Base-by-base conservation (phyloP, 2,888 invertebrate species). In the Limenitis camilla region DNA sequence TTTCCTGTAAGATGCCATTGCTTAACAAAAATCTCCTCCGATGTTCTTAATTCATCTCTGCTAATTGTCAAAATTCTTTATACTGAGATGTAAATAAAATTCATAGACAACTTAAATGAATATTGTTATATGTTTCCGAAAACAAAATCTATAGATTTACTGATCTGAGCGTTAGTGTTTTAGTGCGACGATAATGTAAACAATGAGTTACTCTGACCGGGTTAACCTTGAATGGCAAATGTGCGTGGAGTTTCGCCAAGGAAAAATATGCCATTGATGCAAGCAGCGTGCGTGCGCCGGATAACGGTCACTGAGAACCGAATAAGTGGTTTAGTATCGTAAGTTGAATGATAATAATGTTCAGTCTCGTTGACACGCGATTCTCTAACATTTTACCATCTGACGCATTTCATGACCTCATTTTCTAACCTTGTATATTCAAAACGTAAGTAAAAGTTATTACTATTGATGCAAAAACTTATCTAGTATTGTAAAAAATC, bases 181-280 rank as follows among this genome's bases (percentile, higher is more conserved):
- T 52, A 56, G 46, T 40, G 49, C 50, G 54, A 54, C 55, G 52
- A 54, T 49, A 58, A 68, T 75, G 78, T 79, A 81, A 80, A 85
- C 82, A 85, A 85, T 79, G 78, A 78, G 72, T 68, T 72, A 69
- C 74, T 74, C 74, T 86, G 82, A 87, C 87, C 87, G 81, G 85
- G 87, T 87, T 83, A 86, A 72, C 82, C 78, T 78, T 83, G 80
- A 84, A 85, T 85, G 81, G 82, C 77, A 83, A 85, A 83, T 82
- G 81, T 81, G 77, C 68, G 75, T 75, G 68, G 73, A 81, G 81
- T 85, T 84, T 83, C 80, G 80, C 81, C 67, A 70, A 71, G 78
- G 78, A 84, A 85, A 87, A 86, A 85, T 85, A 79, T 84, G 83
- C 78, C 85, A 85, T 84, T 84, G 84, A 84, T 81, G 84, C 84